Percentiles rank a stretch among this genome's conserved stretches.
Evolutionary conservation across 2,797 vertebrate genomes (phyloP).

Genomic region (Euthynnus affinis): DNA sequence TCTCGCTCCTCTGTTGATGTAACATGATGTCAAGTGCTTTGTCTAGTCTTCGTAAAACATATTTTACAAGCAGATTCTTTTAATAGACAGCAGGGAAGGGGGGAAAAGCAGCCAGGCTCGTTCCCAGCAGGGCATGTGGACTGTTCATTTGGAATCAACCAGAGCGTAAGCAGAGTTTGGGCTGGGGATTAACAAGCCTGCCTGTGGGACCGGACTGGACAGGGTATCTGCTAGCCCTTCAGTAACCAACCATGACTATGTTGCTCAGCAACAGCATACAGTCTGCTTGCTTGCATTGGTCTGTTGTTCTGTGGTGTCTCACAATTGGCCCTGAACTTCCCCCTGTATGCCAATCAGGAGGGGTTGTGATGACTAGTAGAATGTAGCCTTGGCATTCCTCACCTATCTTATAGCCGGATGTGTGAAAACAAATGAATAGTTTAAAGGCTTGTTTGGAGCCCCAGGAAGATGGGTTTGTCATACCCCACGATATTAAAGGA

Average conservation of each 20-base stretch:
- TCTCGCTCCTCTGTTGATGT: constrained; percentile 49
- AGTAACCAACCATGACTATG: constrained; percentile 58
- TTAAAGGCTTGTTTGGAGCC: constrained; percentile 5
- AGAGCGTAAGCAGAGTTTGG: constrained; percentile 81
- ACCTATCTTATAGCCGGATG: constrained; percentile 55
- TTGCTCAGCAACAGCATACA: constrained; percentile 63
- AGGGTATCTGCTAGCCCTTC: constrained; percentile 50
- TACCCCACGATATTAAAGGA: neutral
- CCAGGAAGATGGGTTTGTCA: neutral
- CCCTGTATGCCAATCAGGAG: constrained; percentile 51
- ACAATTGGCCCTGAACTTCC: constrained; percentile 60
- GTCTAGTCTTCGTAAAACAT: constrained; percentile 54
- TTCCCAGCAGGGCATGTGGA: constrained; percentile 66
- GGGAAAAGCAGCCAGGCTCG: constrained; percentile 37
- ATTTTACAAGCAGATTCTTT: constrained; percentile 55
- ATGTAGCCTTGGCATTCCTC: constrained; percentile 70
- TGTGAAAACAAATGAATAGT: constrained; percentile 39
- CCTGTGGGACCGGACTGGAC: constrained; percentile 68
- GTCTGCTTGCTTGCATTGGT: constrained; percentile 54
- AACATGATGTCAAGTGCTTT: constrained; percentile 57
- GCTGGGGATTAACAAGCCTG: constrained; percentile 77
- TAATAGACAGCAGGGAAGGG: constrained; percentile 40
- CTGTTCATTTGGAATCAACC: constrained; percentile 75
- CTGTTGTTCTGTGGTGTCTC: constrained; percentile 51
- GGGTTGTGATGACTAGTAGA: constrained; percentile 65